phyloP scores from a whole-genome alignment of 2,113 vertebrate species.

The Orcinus orca region DNA sequence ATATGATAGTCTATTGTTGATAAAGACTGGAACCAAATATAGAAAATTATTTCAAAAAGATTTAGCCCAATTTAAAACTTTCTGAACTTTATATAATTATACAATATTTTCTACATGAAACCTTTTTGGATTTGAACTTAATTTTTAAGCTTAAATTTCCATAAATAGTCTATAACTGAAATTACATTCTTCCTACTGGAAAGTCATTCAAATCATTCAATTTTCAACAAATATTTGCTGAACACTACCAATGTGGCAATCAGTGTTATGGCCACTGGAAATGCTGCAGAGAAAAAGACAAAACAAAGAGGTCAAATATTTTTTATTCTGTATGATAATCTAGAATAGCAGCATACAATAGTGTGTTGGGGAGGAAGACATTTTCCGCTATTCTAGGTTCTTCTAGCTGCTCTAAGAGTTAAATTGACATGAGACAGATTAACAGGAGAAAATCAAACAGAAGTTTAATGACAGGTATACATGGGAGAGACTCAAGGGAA shows the following conservation, averaged over 20 bases:
- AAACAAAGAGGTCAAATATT: not conserved
- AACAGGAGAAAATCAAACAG: not conserved
- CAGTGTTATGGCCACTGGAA: not conserved
- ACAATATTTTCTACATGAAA: constrained; percentile 1
- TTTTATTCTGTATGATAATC: not conserved
- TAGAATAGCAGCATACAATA: not conserved
- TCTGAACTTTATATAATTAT: not conserved
- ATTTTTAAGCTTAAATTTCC: constrained; percentile 24
- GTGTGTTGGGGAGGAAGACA: not conserved
- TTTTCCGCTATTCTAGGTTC: not conserved
- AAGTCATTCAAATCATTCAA: not conserved
- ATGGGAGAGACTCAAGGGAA: not conserved
- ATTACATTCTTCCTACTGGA: not conserved
- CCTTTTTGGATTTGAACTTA: not conserved
- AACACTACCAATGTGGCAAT: not conserved
- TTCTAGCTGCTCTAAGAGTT: not conserved
- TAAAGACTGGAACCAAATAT: not conserved
- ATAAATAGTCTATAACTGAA: not conserved
- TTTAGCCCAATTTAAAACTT: not conserved
- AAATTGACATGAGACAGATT: not conserved
- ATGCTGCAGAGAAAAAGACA: not conserved
- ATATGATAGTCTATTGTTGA: not conserved
- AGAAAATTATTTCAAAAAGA: constrained; percentile 6
- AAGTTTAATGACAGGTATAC: not conserved
- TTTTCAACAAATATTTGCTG: not conserved